phyloP scores from a whole-genome alignment of 2,888 invertebrate genomes.

The Drosophila cognata region DNA sequence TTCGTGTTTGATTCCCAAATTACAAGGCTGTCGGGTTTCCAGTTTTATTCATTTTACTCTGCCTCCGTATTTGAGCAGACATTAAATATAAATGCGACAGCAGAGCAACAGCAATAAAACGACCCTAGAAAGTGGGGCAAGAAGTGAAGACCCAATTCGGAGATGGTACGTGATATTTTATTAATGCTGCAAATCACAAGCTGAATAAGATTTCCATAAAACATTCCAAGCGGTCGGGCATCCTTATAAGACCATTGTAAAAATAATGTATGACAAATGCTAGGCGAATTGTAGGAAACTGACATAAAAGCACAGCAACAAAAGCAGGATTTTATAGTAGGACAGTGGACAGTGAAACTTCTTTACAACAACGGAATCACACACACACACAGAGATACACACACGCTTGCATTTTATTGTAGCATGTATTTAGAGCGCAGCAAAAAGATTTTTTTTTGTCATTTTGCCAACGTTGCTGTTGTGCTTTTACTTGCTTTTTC shows the following conservation, averaged over 20 bases:
- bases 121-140: slow-evolving; percentile 4
- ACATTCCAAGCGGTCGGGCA: slow-evolving; percentile 2
- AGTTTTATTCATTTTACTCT: slow-evolving; percentile 5
- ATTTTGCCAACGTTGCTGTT: slow-evolving; percentile 52
- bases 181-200: slow-evolving; percentile 59
- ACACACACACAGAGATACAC: not conserved
- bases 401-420: slow-evolving; percentile 39
- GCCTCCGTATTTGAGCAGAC: slow-evolving; percentile 18
- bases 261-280: slow-evolving; percentile 18
- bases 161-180: slow-evolving; percentile 62
- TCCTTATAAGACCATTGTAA: slow-evolving; percentile 3
- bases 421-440: slow-evolving; percentile 44
- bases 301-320: slow-evolving; percentile 31
- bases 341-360: slow-evolving; percentile 38
- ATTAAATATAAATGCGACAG: slow-evolving; percentile 37
- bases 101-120: slow-evolving; percentile 11
- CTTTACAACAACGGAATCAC: slow-evolving; percentile 10
- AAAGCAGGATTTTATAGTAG: slow-evolving; percentile 27
- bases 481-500: slow-evolving; percentile 12
- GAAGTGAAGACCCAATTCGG: slow-evolving; percentile 9
- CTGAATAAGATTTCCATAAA: slow-evolving; percentile 54
- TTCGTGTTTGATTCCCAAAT: not conserved
- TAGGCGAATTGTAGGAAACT: slow-evolving; percentile 9
- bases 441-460: slow-evolving; percentile 47
- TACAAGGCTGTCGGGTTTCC: not conserved